Percentiles rank a stretch among this genome's conserved stretches.
Conservation (phyloP, 2,113 vertebrate species). For the Notechis scutatus region DNA sequence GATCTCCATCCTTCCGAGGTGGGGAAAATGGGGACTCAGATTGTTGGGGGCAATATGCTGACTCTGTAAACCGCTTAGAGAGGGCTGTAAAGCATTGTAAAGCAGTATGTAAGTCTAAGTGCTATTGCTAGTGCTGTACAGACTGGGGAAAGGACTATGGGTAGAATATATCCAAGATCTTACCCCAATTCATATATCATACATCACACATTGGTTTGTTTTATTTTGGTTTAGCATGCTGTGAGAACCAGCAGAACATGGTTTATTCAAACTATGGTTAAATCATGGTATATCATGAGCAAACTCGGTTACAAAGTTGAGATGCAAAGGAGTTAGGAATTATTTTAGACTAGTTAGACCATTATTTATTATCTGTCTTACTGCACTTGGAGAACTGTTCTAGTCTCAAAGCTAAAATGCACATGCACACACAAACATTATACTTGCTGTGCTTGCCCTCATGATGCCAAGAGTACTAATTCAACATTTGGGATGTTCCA, state of each 20-base stretch:
- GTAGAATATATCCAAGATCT: neutral
- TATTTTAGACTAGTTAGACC: neutral
- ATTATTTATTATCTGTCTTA: neutral
- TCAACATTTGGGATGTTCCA: neutral
- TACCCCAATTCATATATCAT: neutral
- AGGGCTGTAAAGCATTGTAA: too few relatives aligned
- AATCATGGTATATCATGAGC: neutral
- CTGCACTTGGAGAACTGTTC: neutral
- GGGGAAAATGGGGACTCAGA: too few relatives aligned
- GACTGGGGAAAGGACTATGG: neutral
- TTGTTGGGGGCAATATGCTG: too few relatives aligned
- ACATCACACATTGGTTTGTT: neutral
- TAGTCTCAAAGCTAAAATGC: neutral
- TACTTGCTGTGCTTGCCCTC: neutral
- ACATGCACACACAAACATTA: neutral
- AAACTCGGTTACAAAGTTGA: neutral
- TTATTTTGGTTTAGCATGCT: neutral
- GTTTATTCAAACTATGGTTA: neutral
- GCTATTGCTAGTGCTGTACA: neutral
- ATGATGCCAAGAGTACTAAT: neutral
- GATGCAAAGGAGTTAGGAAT: neutral
- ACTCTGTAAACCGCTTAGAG: too few relatives aligned
- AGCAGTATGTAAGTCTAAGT: too few relatives aligned
- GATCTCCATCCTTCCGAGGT: too few relatives aligned
- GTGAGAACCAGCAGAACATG: neutral